These are phyloP conservation scores for Protonibea diacanthus DNA, from an alignment of 2,797 vertebrate genomes.

Conservation along the genomic window DNA sequence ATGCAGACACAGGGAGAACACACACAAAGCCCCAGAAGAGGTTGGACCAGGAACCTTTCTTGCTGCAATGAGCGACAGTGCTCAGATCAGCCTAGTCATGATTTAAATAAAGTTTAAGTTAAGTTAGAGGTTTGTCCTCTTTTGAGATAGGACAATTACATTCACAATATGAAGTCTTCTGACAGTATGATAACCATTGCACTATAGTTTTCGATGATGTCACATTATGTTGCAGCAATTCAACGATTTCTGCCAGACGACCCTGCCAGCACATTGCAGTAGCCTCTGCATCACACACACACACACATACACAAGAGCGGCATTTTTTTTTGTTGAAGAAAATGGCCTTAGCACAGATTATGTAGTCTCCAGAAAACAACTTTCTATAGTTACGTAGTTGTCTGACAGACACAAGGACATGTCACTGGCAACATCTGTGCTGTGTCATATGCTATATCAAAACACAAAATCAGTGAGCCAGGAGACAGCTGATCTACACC, in stretches of 20 bases:
- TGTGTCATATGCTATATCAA: slow-evolving; percentile 1
- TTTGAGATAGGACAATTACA: background rate
- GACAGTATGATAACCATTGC: too few species aligned
- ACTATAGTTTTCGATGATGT: background rate
- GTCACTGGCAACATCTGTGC: slow-evolving; percentile 44
- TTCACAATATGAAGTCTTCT: background rate
- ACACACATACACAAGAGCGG: background rate
- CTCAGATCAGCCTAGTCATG: background rate
- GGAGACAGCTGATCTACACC: slow-evolving; percentile 3
- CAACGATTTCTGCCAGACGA: background rate
- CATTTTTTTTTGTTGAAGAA: slow-evolving; percentile 11
- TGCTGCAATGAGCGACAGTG: too few species aligned
- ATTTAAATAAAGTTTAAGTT: slow-evolving; percentile 8
- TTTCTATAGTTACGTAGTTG: slow-evolving; percentile 18
- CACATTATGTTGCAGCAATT: background rate
- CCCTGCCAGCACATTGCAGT: too few species aligned
- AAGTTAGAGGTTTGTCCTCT: background rate
- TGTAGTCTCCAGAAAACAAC: slow-evolving; percentile 12
- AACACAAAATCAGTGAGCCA: slow-evolving; percentile 29
- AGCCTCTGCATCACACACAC: too few species aligned
- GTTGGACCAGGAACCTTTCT: too few species aligned
- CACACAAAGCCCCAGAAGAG: too few species aligned
- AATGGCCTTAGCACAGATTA: background rate
- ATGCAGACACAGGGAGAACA: too few species aligned
- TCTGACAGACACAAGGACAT: slow-evolving; percentile 32